Conservation (phyloP, 2,113 vertebrate species). For the Ciconia maguari region DNA sequence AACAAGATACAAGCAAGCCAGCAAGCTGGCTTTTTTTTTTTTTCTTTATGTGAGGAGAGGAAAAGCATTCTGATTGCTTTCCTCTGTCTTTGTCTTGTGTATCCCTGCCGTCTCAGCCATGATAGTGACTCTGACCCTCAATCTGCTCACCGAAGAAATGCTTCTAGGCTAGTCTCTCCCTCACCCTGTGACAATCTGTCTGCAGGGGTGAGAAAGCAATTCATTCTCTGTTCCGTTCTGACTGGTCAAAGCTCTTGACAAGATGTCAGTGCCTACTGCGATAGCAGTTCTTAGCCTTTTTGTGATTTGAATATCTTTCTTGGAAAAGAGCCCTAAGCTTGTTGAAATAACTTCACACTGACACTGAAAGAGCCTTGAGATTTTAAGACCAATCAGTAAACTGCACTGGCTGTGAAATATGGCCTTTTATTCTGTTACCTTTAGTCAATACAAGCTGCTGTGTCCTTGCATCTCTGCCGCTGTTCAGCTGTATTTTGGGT, state of each 20-base stretch:
- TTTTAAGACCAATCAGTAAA: not conserved
- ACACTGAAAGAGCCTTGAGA: not conserved
- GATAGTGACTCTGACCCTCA: not conserved
- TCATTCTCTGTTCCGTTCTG: not conserved
- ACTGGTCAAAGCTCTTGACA: not conserved
- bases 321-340: not conserved
- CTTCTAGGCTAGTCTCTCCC: not conserved
- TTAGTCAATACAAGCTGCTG: not conserved
- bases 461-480: not conserved
- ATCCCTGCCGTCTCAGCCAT: not conserved
- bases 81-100: not conserved
- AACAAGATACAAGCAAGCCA: not conserved
- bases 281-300: not conserved
- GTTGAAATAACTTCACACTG: not conserved
- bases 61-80: not conserved
- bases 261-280: not conserved
- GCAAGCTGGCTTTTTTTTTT: not conserved
- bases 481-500: not conserved
- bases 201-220: not conserved
- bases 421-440: not conserved
- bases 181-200: not conserved
- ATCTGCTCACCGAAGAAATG: not conserved
- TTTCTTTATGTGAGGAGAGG: not conserved
- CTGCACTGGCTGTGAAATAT: not conserved
- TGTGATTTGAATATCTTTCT: slow-evolving; percentile 8